These are phyloP conservation scores for Alethe diademata DNA, from an alignment of 2,113 vertebrate species.

Conservation along the genomic window DNA sequence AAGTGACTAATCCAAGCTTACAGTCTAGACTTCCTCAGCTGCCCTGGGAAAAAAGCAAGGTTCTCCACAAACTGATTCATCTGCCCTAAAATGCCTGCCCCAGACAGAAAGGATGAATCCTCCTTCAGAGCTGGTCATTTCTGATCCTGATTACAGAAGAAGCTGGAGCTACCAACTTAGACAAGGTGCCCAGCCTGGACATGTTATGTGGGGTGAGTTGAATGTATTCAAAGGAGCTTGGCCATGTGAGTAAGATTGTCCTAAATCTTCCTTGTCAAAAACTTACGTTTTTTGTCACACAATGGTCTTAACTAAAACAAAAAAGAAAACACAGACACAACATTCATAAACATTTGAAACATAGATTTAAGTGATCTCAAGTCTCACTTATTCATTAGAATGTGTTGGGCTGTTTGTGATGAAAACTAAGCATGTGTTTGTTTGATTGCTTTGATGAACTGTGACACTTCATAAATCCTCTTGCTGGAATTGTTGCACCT, in stretches of 20 bases:
- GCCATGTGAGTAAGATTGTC: background rate
- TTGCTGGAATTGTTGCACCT: fast-evolving
- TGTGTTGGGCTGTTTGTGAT: background rate
- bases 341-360: background rate
- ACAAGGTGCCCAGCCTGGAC: background rate
- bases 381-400: background rate
- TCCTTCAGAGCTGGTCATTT: background rate
- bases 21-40: constrained; percentile 47
- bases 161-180: background rate
- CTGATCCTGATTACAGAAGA: background rate
- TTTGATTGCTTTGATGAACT: background rate
- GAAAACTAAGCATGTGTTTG: background rate
- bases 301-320: background rate
- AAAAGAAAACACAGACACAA: background rate
- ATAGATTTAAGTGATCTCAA: background rate
- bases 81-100: background rate
- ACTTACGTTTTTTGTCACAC: background rate
- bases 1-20: constrained; percentile 31
- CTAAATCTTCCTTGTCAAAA: background rate
- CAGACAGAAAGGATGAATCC: constrained; percentile 26
- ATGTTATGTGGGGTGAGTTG: background rate
- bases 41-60: constrained; percentile 27
- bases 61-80: constrained; percentile 47
- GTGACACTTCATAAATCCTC: background rate
- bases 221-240: background rate